Percentiles rank a stretch among this genome's conserved stretches.
Evolutionary conservation across 2,113 vertebrate genomes (phyloP).

Genomic region (Albula glossodonta): DNA sequence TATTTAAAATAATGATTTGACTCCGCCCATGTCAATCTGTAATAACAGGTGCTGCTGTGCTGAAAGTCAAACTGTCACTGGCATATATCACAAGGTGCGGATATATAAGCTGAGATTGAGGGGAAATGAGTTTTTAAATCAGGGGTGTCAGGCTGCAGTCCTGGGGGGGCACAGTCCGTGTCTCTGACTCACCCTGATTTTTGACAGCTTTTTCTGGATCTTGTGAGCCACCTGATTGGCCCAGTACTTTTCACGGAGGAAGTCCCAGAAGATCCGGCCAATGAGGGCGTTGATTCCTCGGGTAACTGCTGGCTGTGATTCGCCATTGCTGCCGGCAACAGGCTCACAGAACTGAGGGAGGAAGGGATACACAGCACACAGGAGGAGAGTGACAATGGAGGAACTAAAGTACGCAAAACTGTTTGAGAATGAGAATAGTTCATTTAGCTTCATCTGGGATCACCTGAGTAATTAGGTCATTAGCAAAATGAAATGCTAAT

Average conservation of each 20-base stretch:
- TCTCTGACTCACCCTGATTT: conserved; percentile 75
- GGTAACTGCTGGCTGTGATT: conserved; percentile 42
- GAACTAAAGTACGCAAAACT: neutral
- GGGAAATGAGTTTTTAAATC: neutral
- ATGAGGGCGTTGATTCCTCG: conserved; percentile 77
- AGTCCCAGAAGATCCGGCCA: conserved; percentile 83
- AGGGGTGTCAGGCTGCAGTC: too few relatives aligned
- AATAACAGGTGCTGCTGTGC: too few relatives aligned
- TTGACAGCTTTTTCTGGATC: conserved; percentile 84
- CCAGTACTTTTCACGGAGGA: conserved; percentile 81
- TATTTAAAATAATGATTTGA: too few relatives aligned
- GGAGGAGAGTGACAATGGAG: neutral
- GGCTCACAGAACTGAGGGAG: conserved; percentile 51
- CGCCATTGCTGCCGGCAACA: conserved; percentile 1
- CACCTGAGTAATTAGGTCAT: neutral
- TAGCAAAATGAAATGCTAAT: neutral
- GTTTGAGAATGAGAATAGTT: neutral
- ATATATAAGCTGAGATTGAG: neutral
- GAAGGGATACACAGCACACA: accelerated
- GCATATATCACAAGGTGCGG: too few relatives aligned
- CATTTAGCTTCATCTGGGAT: too few relatives aligned
- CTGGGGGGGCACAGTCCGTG: too few relatives aligned
- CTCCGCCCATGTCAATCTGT: too few relatives aligned
- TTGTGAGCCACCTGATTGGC: conserved; percentile 77
- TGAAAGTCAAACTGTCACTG: too few relatives aligned